Percentiles rank a stretch among this genome's conserved stretches.
Conservation (phyloP, 30 jellyfish, hydroid and myxozoan species). For the Hydractinia symbiolongicarpus region DNA sequence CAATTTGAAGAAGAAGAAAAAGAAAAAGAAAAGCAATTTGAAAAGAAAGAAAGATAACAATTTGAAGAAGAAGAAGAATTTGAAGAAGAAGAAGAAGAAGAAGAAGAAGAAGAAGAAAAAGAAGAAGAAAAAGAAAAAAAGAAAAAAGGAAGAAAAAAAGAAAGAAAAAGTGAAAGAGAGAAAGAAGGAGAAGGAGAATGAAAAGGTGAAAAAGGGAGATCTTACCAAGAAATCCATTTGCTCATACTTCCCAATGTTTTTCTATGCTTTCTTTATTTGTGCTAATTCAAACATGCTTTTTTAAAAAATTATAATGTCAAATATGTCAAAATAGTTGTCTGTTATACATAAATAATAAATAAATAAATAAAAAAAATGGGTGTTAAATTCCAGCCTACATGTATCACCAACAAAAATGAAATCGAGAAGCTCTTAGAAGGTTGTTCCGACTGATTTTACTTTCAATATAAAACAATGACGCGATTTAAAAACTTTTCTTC, state of each 20-base stretch:
- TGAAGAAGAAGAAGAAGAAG: not conserved
- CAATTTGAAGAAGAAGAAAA: no score
- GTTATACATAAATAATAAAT: no score
- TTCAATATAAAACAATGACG: no score
- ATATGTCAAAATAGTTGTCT: not conserved
- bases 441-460: no score
- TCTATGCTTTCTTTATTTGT: not conserved
- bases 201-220: not conserved
- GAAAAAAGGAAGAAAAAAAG: not conserved
- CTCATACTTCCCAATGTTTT: no score
- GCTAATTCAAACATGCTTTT: not conserved
- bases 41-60: not conserved
- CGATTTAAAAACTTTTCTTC: no score
- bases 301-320: not conserved
- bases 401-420: no score
- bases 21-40: not conserved
- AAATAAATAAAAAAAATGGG: no score
- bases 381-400: no score
- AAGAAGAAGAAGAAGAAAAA: constrained; percentile 3
- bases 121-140: constrained; percentile 4
- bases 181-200: not conserved
- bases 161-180: not conserved
- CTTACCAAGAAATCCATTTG: no score
- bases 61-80: constrained; percentile 1
- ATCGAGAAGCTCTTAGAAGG: no score